phyloP scores from a whole-genome alignment of 2,888 invertebrate species.

The Diabrotica balteata region DNA sequence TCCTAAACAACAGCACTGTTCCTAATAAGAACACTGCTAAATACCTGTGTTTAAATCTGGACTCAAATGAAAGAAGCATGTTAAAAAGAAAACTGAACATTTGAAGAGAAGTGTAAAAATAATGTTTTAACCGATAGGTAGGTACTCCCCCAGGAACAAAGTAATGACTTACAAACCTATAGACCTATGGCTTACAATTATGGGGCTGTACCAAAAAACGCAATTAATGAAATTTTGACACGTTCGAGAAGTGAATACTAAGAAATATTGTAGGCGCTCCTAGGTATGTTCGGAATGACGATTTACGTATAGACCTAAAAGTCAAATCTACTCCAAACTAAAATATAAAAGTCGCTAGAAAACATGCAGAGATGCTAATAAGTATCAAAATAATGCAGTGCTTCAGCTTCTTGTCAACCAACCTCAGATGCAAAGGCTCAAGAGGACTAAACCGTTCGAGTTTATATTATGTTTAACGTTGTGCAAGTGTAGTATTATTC shows the following conservation, averaged over 20 bases:
- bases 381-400: conserved; percentile 5
- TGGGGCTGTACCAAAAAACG: conserved; percentile 9
- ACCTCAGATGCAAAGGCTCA: too few species aligned
- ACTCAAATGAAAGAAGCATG: background rate
- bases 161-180: background rate
- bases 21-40: conserved; percentile 7
- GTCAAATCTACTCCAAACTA: background rate
- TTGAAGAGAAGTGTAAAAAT: conserved; percentile 4
- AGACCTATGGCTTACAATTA: background rate
- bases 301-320: conserved; percentile 1
- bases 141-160: background rate
- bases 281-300: too few species aligned
- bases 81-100: conserved; percentile 6
- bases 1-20: background rate
- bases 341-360: conserved; percentile 1
- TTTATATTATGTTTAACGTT: too few species aligned
- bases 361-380: conserved; percentile 4
- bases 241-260: conserved; percentile 3
- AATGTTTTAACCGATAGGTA: background rate
- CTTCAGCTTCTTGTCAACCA: background rate
- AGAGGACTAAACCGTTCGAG: too few species aligned
- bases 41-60: conserved; percentile 8
- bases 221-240: background rate
- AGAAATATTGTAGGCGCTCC: conserved; percentile 13
- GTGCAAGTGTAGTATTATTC: too few species aligned